A percentile compares a stretch with the other conserved stretches of the same genome.
Conservation (phyloP, 2,888 invertebrate species). For the Protula sp. region DNA sequence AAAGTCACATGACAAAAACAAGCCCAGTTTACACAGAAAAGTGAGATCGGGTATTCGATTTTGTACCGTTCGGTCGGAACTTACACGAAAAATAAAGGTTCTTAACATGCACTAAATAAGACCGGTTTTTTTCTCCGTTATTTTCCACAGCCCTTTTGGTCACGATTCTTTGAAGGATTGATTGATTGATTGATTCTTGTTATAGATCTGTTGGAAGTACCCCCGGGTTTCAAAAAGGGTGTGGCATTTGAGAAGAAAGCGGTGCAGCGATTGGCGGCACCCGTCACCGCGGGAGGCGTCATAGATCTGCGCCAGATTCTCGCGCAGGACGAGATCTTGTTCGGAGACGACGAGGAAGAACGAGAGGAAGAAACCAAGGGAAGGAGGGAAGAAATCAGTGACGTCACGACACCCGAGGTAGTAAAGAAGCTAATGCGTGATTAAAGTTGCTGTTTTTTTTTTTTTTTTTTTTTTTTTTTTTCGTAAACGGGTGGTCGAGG, state of each 20-base stretch:
- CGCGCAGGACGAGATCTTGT: conserved; percentile 22
- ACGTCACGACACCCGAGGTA: not conserved
- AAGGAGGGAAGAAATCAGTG: not conserved
- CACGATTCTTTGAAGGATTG: too few relatives aligned
- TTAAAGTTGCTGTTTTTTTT: not conserved
- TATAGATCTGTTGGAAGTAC: conserved; percentile 61
- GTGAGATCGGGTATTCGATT: too few relatives aligned
- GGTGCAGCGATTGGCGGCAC: conserved; percentile 57
- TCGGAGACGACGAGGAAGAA: conserved; percentile 6
- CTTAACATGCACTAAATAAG: too few relatives aligned
- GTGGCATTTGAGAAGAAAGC: conserved; percentile 54
- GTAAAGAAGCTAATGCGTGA: not conserved
- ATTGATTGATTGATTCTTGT: too few relatives aligned
- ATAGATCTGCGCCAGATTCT: conserved; percentile 29
- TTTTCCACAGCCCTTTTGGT: too few relatives aligned
- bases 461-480: not conserved
- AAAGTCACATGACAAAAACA: too few relatives aligned
- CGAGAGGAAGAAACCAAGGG: conserved; percentile 1
- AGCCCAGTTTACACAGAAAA: too few relatives aligned
- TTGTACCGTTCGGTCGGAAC: too few relatives aligned
- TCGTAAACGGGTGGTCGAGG: not conserved
- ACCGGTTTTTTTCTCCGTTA: too few relatives aligned
- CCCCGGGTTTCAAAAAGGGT: conserved; percentile 64
- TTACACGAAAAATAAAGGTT: too few relatives aligned
- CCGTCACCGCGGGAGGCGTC: conserved; percentile 15